Evolutionary conservation across 2,888 invertebrate genomes (phyloP).

Genomic region (Agonum fuliginosum): DNA sequence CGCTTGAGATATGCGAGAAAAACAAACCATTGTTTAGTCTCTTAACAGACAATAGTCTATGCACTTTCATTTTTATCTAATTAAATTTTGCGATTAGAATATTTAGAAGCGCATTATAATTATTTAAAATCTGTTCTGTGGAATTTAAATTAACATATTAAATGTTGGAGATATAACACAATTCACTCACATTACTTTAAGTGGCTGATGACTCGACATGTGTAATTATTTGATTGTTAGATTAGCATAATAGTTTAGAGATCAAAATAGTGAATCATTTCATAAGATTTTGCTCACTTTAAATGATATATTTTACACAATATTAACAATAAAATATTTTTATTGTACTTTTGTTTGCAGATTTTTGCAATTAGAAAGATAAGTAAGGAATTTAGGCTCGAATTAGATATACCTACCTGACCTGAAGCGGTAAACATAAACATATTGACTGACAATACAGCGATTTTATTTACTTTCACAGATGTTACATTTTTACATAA

Average conservation of each 20-base stretch:
- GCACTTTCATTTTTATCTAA: background rate
- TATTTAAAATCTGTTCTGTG: background rate
- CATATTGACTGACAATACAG: too few species aligned
- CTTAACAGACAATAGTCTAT: background rate
- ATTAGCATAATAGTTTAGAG: slow-evolving; percentile 15
- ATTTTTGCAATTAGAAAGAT: too few species aligned
- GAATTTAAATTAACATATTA: background rate
- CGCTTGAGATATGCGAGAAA: background rate
- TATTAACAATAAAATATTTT: too few species aligned
- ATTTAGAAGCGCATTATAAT: background rate
- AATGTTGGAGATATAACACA: slow-evolving; percentile 8
- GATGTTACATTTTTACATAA: too few species aligned
- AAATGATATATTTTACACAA: too few species aligned
- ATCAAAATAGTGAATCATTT: slow-evolving; percentile 12
- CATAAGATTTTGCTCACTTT: too few species aligned
- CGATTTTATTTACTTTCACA: too few species aligned
- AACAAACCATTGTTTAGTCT: slow-evolving; percentile 26
- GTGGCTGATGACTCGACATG: slow-evolving; percentile 7
- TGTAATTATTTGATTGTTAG: slow-evolving; percentile 25
- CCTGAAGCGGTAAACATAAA: too few species aligned
- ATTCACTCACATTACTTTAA: slow-evolving; percentile 27
- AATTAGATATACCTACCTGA: too few species aligned
- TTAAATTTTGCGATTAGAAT: background rate
- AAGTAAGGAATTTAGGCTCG: too few species aligned
- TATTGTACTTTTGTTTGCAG: too few species aligned